Percentiles rank a stretch among this genome's conserved stretches.
Conservation (phyloP, 2,113 vertebrate species). For the Macquaria australasica region DNA sequence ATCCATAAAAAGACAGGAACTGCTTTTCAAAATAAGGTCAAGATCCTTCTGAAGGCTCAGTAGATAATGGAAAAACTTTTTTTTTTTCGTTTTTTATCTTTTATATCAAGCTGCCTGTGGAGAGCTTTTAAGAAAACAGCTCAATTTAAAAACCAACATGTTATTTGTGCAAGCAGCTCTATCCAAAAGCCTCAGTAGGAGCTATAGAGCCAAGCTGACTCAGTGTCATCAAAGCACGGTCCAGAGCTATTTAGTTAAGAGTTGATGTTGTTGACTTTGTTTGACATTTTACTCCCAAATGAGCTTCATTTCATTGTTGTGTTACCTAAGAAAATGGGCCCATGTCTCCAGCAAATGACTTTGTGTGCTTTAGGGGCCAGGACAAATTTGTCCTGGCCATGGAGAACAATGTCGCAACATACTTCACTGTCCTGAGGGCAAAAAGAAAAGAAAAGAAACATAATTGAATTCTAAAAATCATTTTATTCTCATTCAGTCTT, state of each 20-base stretch:
- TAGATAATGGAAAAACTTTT: neutral
- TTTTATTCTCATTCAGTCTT: constrained; percentile 16
- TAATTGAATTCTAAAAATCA: constrained; percentile 52
- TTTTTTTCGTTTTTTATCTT: constrained; percentile 13
- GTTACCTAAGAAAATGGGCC: constrained; percentile 52
- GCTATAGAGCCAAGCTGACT: constrained; percentile 36
- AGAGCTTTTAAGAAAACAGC: constrained; percentile 39
- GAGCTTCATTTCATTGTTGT: constrained; percentile 56
- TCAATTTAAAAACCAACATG: constrained; percentile 36
- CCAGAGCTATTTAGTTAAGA: constrained; percentile 51
- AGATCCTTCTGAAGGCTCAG: neutral
- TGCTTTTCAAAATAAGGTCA: constrained; percentile 37
- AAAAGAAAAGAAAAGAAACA: neutral
- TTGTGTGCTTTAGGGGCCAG: constrained; percentile 29
- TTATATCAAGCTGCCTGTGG: constrained; percentile 26
- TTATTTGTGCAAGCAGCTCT: constrained; percentile 36
- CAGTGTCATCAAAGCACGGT: constrained; percentile 42
- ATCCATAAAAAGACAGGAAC: constrained; percentile 18
- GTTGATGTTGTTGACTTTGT: constrained; percentile 58
- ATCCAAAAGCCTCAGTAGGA: constrained; percentile 28
- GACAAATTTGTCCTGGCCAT: constrained; percentile 48
- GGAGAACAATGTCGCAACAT: constrained; percentile 44
- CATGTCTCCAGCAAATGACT: constrained; percentile 60
- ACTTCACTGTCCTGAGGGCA: constrained; percentile 24
- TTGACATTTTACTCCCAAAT: constrained; percentile 68